Conservation (phyloP, 2,113 vertebrate species). For the Notarius quadriscutis region DNA sequence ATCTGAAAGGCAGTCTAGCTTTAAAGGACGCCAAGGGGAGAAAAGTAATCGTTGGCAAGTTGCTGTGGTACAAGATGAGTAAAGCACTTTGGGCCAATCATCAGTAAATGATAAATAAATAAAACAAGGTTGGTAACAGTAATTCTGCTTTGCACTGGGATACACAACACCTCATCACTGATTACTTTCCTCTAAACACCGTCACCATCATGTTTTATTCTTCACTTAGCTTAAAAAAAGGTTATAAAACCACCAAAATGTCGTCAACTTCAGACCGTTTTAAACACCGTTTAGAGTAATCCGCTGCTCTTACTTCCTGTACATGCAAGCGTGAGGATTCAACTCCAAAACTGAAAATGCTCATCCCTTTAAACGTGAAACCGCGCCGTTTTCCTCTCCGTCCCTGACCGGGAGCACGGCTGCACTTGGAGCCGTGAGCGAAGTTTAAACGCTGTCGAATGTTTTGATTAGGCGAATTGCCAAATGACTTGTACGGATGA, state of each 20-base stretch:
- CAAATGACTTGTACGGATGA: background rate
- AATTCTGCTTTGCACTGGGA: background rate
- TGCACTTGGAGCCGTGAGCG: background rate
- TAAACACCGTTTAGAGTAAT: background rate
- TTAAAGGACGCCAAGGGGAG: no score
- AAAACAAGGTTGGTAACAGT: background rate
- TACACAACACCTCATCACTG: background rate
- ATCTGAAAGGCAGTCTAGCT: no score
- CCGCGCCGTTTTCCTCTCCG: no score
- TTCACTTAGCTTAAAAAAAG: background rate
- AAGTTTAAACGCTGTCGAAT: background rate
- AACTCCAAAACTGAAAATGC: background rate
- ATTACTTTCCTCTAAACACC: background rate
- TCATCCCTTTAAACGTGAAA: background rate
- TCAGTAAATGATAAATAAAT: background rate
- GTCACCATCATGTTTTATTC: background rate
- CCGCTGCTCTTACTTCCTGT: background rate
- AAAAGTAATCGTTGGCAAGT: background rate
- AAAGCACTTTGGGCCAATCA: background rate
- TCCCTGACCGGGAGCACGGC: background rate
- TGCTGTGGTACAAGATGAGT: background rate
- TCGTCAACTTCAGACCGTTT: background rate
- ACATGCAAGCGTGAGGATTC: background rate
- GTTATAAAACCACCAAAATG: background rate
- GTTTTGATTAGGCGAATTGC: slow-evolving; percentile 7